Conservation (phyloP, 2,888 invertebrate genomes). For the Apotomis betuletana region DNA sequence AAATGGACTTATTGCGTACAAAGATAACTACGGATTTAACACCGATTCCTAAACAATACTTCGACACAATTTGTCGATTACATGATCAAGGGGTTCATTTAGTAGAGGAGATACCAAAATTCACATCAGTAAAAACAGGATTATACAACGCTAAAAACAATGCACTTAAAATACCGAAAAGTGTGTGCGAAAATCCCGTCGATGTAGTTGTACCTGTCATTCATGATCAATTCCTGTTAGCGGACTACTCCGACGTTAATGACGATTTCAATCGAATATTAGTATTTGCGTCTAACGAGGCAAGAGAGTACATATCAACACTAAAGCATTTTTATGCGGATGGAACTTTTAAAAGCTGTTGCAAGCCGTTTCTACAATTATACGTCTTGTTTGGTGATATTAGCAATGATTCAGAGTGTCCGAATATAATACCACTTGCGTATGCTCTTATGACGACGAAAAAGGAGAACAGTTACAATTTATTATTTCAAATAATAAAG, state of each 20-base stretch:
- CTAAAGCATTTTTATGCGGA: slow-evolving; percentile 11
- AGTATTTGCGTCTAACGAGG: slow-evolving; percentile 10
- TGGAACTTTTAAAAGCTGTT: slow-evolving; percentile 9
- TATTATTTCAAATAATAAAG: slow-evolving; percentile 20
- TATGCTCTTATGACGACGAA: slow-evolving; percentile 20
- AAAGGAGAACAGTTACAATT: slow-evolving; percentile 18
- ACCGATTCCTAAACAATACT: slow-evolving; percentile 19
- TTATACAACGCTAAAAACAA: not conserved
- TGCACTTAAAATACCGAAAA: slow-evolving; percentile 3
- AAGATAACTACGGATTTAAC: slow-evolving; percentile 17
- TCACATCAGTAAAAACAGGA: slow-evolving; percentile 4
- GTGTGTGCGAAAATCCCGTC: slow-evolving; percentile 4
- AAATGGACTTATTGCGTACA: too few species aligned
- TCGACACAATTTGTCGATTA: slow-evolving; percentile 8
- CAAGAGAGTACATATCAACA: slow-evolving; percentile 1
- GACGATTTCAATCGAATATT: slow-evolving; percentile 16
- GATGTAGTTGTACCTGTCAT: not conserved
- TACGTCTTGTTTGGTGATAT: slow-evolving; percentile 1
- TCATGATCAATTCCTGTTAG: slow-evolving; percentile 5
- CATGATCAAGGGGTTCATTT: slow-evolving; percentile 17
- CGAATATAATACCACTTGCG: slow-evolving; percentile 12
- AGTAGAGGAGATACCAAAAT: slow-evolving; percentile 15
- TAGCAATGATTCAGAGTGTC: slow-evolving; percentile 10
- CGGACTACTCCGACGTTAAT: not conserved
- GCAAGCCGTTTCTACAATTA: slow-evolving; percentile 6